A percentile compares a stretch with the other conserved stretches of the same genome.
Evolutionary conservation across 2,113 vertebrate genomes (phyloP).

Genomic region (Polypterus senegalus): DNA sequence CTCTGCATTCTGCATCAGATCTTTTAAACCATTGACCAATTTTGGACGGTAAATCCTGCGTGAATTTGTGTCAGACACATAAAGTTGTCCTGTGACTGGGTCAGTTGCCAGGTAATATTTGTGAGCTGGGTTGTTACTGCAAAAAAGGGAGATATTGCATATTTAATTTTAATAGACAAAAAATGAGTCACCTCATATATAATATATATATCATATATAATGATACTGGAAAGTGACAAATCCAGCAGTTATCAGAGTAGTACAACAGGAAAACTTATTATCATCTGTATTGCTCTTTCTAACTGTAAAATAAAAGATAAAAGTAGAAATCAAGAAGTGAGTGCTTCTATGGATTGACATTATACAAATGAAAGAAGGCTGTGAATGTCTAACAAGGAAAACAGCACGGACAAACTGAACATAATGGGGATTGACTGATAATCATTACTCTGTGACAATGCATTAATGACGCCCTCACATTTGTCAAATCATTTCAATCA

Average conservation of each 20-base stretch:
- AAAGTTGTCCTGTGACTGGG: slow-evolving; percentile 80
- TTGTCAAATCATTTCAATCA: slow-evolving; percentile 35
- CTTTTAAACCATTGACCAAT: slow-evolving; percentile 61
- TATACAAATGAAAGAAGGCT: no score
- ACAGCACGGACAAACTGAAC: slow-evolving; percentile 22
- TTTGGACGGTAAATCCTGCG: slow-evolving; percentile 82
- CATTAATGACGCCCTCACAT: slow-evolving; percentile 32
- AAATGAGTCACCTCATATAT: no score
- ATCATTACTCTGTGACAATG: slow-evolving; percentile 22
- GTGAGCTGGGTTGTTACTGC: slow-evolving; percentile 92
- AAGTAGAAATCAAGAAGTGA: no score
- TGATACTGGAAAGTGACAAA: no score
- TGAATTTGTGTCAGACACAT: slow-evolving; percentile 91
- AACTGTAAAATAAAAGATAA: no score
- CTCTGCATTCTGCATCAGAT: slow-evolving; percentile 78
- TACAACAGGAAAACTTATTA: no score
- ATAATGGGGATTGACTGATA: slow-evolving; percentile 33
- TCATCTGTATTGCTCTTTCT: no score
- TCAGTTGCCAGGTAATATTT: slow-evolving; percentile 90
- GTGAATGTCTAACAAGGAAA: no score
- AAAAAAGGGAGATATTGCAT: slow-evolving; percentile 13
- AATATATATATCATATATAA: no score
- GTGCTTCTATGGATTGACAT: no score
- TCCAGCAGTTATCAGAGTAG: no score
- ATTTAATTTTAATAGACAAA: no score